phyloP scores from a whole-genome alignment of 1,140 invertebrate species.

The Dryas iulia region DNA sequence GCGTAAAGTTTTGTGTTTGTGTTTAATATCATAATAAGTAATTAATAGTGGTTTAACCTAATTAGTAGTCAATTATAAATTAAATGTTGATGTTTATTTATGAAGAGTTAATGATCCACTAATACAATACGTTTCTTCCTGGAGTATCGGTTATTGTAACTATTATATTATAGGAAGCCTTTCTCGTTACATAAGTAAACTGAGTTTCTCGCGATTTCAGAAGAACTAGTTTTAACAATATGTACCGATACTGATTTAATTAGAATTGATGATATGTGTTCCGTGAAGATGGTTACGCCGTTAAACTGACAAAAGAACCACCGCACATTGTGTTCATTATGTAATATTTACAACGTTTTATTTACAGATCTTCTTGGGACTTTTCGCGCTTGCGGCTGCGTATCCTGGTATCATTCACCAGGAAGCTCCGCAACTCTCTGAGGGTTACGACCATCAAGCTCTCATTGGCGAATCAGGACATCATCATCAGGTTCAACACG shows the following conservation, averaged over 20 bases:
- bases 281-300: not conserved
- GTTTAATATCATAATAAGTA: slow-evolving; percentile 6
- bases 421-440: slow-evolving; percentile 61
- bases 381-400: slow-evolving; percentile 68
- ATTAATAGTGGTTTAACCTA: not conserved
- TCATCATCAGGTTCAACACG: slow-evolving; percentile 82
- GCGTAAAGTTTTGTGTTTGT: slow-evolving; percentile 58
- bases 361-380: slow-evolving; percentile 76
- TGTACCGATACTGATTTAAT: not conserved
- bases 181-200: slow-evolving; percentile 55
- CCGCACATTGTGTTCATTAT: not conserved
- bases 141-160: slow-evolving; percentile 36
- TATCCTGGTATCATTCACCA: slow-evolving; percentile 75
- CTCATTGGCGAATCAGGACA: slow-evolving; percentile 80
- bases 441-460: slow-evolving; percentile 63
- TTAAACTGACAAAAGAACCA: not conserved
- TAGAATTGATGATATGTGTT: not conserved
- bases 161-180: slow-evolving; percentile 51
- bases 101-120: slow-evolving; percentile 48
- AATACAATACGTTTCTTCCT: slow-evolving; percentile 49
- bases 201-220: slow-evolving; percentile 39
- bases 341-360: not conserved
- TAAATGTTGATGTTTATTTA: slow-evolving; percentile 31
- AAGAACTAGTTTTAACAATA: not conserved
- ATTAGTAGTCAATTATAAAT: not conserved